Evolutionary conservation across 2,797 vertebrate species (phyloP).

Genomic region (Pseudomugil tenellus): DNA sequence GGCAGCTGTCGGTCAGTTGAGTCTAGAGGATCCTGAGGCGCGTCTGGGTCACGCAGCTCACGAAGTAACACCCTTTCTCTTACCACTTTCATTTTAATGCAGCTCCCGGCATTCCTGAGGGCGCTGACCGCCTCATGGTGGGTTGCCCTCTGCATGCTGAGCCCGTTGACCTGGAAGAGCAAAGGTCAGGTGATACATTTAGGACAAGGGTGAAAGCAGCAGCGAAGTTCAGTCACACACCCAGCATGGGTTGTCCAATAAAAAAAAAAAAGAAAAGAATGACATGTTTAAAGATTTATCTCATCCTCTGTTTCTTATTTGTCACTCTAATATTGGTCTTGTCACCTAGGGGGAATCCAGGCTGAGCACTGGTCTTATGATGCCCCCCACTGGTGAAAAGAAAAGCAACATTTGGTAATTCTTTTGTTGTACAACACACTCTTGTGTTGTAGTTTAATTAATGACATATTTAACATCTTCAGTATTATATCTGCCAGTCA

Average conservation of each 20-base stretch:
- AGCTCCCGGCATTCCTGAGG: conserved; percentile 81
- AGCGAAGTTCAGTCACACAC: neutral
- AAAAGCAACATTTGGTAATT: conserved; percentile 44
- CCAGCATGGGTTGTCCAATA: neutral
- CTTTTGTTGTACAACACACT: neutral
- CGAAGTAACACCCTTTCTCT: conserved; percentile 57
- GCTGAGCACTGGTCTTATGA: conserved; percentile 38
- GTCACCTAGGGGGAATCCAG: neutral
- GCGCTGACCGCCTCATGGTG: conserved; percentile 81
- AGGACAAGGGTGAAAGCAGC: conserved; percentile 21
- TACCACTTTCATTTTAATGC: conserved; percentile 81
- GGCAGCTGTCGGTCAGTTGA: conserved; percentile 26
- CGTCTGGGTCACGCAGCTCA: conserved; percentile 20
- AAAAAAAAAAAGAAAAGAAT: conserved; percentile 14
- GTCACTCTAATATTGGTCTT: neutral
- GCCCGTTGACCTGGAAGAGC: conserved; percentile 78
- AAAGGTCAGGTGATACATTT: conserved; percentile 28
- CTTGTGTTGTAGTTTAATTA: conserved; percentile 6
- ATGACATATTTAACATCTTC: neutral
- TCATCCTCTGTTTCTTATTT: neutral
- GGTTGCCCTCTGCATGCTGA: conserved; percentile 75
- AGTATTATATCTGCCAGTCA: neutral
- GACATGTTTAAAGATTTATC: neutral
- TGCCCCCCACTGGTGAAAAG: conserved; percentile 66
- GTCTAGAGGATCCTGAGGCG: conserved; percentile 22